These are phyloP conservation scores for Drosophila flavopinicola DNA, from an alignment of 2,888 invertebrate species.

Conservation along the genomic window DNA sequence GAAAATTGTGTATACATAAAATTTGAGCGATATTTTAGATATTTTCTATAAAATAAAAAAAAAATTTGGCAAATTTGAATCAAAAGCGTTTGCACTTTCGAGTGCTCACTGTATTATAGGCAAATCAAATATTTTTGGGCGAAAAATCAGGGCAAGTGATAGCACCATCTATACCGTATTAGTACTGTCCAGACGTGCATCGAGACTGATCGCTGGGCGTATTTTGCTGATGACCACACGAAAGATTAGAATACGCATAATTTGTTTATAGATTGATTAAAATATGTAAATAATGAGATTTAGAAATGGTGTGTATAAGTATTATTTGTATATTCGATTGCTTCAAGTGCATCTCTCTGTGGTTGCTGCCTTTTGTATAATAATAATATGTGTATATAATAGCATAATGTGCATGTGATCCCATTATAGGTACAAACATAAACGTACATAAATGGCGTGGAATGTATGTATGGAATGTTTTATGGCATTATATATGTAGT, in stretches of 20 bases:
- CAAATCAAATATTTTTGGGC: slow-evolving; percentile 20
- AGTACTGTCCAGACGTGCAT: too few relatives aligned
- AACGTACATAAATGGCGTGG: slow-evolving; percentile 3
- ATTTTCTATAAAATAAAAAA: too few relatives aligned
- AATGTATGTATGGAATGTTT: slow-evolving; percentile 32
- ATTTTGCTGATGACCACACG: neutral
- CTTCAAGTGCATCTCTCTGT: slow-evolving; percentile 22
- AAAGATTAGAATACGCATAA: slow-evolving; percentile 2
- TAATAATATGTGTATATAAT: neutral
- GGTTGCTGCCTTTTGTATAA: slow-evolving; percentile 3
- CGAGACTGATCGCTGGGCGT: slow-evolving; percentile 20
- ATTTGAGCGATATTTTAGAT: too few relatives aligned
- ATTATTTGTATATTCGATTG: slow-evolving; percentile 43
- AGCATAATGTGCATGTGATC: slow-evolving; percentile 5
- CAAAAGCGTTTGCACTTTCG: neutral
- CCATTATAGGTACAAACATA: slow-evolving; percentile 12
- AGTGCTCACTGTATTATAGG: neutral
- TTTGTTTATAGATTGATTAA: neutral
- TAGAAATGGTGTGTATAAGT: neutral
- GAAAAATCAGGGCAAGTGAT: slow-evolving; percentile 26
- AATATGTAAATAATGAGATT: slow-evolving; percentile 10
- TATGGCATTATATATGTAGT: slow-evolving; percentile 1
- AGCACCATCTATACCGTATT: neutral
- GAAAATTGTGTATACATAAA: too few relatives aligned
- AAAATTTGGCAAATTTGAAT: neutral